Evolutionary conservation across 64 coral and sea anemone genomes (phyloP).

Genomic region (Porites lutea): DNA sequence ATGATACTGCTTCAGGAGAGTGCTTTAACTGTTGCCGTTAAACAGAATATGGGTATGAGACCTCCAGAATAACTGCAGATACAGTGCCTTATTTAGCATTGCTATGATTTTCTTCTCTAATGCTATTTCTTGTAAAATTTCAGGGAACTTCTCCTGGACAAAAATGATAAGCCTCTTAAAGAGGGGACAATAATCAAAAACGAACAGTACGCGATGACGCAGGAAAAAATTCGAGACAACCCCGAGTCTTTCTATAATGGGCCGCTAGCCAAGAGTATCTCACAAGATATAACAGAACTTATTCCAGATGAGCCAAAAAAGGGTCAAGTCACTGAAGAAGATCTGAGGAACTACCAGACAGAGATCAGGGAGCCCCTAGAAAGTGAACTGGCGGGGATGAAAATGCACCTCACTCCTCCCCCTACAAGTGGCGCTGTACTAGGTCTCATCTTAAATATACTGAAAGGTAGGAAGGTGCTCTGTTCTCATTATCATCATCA

Average conservation of each 20-base stretch:
- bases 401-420: slow-evolving; percentile 53
- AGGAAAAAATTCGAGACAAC: slow-evolving; percentile 65
- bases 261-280: slow-evolving; percentile 39
- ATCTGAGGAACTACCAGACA: slow-evolving; percentile 28
- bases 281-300: background rate
- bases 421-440: slow-evolving; percentile 89
- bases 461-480: slow-evolving; percentile 64
- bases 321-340: background rate
- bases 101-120: too few species aligned
- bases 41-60: too few species aligned
- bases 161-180: slow-evolving; percentile 37
- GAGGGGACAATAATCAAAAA: slow-evolving; percentile 63
- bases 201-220: slow-evolving; percentile 70
- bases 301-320: background rate
- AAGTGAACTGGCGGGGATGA: slow-evolving; percentile 14
- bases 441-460: slow-evolving; percentile 75
- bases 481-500: background rate
- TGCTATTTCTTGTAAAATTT: background rate
- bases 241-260: slow-evolving; percentile 85
- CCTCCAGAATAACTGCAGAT: too few species aligned
- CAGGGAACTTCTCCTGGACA: slow-evolving; percentile 81
- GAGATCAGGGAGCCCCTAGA: background rate
- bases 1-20: too few species aligned
- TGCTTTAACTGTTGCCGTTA: too few species aligned
- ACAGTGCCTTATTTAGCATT: too few species aligned